Evolutionary conservation across 1,140 invertebrate genomes (phyloP).

Genomic region (Ephestia elutella): DNA sequence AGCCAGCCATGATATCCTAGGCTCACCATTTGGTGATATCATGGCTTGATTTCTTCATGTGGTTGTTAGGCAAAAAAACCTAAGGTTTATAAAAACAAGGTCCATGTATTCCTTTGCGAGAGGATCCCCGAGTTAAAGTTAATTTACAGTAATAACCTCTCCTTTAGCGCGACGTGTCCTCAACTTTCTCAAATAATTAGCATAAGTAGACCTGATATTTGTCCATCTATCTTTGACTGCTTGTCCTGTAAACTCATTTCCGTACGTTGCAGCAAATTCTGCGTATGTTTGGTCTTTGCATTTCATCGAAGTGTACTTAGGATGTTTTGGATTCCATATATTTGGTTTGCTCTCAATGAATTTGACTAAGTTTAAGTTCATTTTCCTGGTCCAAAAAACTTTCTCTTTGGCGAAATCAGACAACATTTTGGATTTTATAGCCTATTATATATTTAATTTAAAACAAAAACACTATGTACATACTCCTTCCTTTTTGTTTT

Average conservation of each 20-base stretch:
- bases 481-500: too few species aligned
- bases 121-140: neutral
- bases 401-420: constrained; percentile 66
- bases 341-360: constrained; percentile 58
- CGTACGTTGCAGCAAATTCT: constrained; percentile 59
- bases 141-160: constrained; percentile 17
- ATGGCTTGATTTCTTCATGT: too few species aligned
- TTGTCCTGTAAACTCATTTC: constrained; percentile 57
- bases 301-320: constrained; percentile 57
- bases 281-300: constrained; percentile 50
- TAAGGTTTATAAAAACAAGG: too few species aligned
- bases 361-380: constrained; percentile 63
- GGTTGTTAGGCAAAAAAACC: too few species aligned
- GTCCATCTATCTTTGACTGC: constrained; percentile 67
- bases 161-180: constrained; percentile 40
- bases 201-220: constrained; percentile 62
- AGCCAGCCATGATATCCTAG: too few species aligned
- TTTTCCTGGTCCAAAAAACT: constrained; percentile 64
- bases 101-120: too few species aligned
- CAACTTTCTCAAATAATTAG: constrained; percentile 59
- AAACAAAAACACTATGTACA: too few species aligned
- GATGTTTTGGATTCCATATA: constrained; percentile 66
- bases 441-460: too few species aligned
- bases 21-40: too few species aligned
- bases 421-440: constrained; percentile 36